Evolutionary conservation across 37 sponge, comb jelly and placozoan species (phyloP).

Genomic region (Mnemiopsis leidyi): DNA sequence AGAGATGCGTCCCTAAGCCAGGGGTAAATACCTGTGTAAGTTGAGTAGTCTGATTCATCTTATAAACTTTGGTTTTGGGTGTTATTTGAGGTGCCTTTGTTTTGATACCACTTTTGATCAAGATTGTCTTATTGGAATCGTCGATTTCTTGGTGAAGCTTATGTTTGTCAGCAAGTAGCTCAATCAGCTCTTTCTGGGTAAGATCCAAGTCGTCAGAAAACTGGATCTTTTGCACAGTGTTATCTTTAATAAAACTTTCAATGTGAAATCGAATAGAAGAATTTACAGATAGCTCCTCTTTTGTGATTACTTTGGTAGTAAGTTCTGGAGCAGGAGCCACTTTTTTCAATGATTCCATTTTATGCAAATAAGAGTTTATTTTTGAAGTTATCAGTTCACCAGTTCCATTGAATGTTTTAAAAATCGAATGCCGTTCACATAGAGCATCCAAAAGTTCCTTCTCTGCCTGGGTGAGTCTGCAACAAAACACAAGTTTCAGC

Average conservation of each 20-base stretch:
- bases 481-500: neutral
- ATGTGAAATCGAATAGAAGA: neutral
- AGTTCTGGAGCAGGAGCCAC: too few species aligned
- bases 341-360: neutral
- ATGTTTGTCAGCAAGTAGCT: neutral
- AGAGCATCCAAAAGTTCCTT: neutral
- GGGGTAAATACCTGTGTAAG: too few species aligned
- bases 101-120: too few species aligned
- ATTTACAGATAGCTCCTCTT: neutral
- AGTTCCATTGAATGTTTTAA: neutral
- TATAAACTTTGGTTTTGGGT: too few species aligned
- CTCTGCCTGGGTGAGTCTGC: neutral
- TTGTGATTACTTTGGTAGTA: neutral
- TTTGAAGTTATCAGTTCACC: neutral
- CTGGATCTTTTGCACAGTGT: neutral
- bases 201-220: neutral
- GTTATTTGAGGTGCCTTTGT: too few species aligned
- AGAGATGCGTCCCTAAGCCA: too few species aligned
- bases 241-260: neutral
- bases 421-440: neutral
- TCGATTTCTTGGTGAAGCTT: neutral
- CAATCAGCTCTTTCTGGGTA: slow-evolving; percentile 19
- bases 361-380: neutral
- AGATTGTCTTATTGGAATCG: neutral
- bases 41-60: too few species aligned